Base-by-base conservation (phyloP, 2,888 invertebrate genomes). In the Dolichopus griseipennis region DNA sequence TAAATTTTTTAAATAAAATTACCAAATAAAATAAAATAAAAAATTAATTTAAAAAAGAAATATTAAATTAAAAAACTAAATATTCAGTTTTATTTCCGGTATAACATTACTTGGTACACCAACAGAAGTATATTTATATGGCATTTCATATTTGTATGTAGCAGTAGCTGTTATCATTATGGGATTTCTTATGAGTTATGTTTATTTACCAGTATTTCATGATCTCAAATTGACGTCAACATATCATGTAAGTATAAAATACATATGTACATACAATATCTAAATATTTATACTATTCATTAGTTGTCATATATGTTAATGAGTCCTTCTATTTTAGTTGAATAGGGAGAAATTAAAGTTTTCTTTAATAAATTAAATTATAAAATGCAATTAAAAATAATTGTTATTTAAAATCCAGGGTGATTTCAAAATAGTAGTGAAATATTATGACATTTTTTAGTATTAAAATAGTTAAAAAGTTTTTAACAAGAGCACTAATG, bases 21-120 rank as follows among this genome's bases (percentile, higher is more conserved):
- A n/a, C n/a, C n/a, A n/a, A n/a, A n/a, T n/a, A 52, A 52, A 18
- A 52, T 52, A 12, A 18, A 12, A 52, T 18, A 52, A 52, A 52
- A 52, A 52, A 3, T 18, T 18, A 52, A 12, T 52, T 43, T 52
- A 52, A 15, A 52, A 62, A 61, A 61, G 8, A 66, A 37, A 33
- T 64, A 65, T 41, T 67, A 33, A 61, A 66, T 10, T 61, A n/a
- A 65, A 34, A 63, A 65, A 43, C 37, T 20, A 52, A 69, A 34
- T 68, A 76, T 77, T 66, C 76, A 88, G 90, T 78, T 90, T 86
- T 72, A 88, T 90, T 76, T 90, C 90, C 73, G 91, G 90, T 10
- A 91, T 92, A 72, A 90, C 91, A 0, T 79, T 92, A 61, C 81
- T 91, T 72, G 91, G 91, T 2, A 91, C 87, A 7, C 91, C 91